phyloP scores from a whole-genome alignment of 1,140 invertebrate genomes.

The Teleopsis dalmanni region DNA sequence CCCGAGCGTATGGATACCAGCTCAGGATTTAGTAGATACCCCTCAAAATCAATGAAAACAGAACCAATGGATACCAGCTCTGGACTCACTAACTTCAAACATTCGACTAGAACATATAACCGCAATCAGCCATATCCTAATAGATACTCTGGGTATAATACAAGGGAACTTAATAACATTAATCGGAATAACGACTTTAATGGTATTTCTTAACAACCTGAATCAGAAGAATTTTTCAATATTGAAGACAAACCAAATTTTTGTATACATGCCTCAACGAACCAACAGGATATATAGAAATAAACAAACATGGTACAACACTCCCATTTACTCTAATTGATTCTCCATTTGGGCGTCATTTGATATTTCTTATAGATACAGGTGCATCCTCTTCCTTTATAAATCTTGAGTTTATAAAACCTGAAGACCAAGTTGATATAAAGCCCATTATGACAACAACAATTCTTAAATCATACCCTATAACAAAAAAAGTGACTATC shows the following conservation, averaged over 20 bases:
- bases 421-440: neutral
- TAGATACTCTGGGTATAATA: too few species aligned
- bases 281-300: slow-evolving; percentile 10
- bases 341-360: neutral
- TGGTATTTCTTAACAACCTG: too few species aligned
- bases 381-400: slow-evolving; percentile 11
- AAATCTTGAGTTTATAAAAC: neutral
- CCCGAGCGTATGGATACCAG: too few species aligned
- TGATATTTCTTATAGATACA: slow-evolving; percentile 12
- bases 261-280: slow-evolving; percentile 3
- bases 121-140: too few species aligned
- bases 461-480: neutral
- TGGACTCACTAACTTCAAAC: too few species aligned
- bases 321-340: slow-evolving; percentile 4
- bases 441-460: neutral
- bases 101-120: too few species aligned
- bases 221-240: too few species aligned
- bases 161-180: too few species aligned
- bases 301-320: neutral
- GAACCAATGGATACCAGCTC: too few species aligned
- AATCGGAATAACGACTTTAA: too few species aligned
- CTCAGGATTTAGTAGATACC: too few species aligned
- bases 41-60: too few species aligned
- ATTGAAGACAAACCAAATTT: slow-evolving; percentile 10
- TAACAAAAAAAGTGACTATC: slow-evolving; percentile 4